Evolutionary conservation across 2,797 vertebrate species (phyloP).

Genomic region (Tragelaphus eurycerus): DNA sequence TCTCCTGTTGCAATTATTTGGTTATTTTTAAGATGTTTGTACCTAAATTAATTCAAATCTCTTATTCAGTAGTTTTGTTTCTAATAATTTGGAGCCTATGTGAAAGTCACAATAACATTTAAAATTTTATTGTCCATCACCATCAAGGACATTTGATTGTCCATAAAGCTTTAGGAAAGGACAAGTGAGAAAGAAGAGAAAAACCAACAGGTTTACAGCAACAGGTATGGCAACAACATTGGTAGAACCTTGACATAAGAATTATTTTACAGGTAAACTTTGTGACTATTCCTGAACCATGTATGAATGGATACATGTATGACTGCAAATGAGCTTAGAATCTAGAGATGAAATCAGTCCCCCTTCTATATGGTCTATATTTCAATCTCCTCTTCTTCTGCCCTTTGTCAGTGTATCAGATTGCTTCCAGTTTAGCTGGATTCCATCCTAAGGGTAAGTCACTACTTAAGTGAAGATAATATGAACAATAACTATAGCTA

Average conservation of each 20-base stretch:
- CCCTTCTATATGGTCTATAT: background rate
- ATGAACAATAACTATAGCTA: background rate
- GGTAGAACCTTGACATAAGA: background rate
- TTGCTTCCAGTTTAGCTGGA: background rate
- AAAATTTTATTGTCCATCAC: background rate
- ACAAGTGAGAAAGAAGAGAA: background rate
- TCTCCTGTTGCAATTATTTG: background rate
- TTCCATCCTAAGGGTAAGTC: background rate
- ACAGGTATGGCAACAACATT: background rate
- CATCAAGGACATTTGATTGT: background rate
- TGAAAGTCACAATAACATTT: background rate
- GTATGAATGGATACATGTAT: background rate
- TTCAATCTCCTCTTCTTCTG: background rate
- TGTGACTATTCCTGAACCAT: background rate
- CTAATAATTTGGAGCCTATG: background rate
- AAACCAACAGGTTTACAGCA: background rate
- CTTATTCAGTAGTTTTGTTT: background rate
- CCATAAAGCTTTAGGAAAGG: background rate
- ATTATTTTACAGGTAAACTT: background rate
- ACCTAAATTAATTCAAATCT: background rate
- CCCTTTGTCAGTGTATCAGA: background rate
- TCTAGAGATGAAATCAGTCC: background rate
- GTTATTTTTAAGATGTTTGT: constrained; percentile 2
- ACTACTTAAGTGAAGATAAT: background rate
- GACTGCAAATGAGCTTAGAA: background rate